phyloP scores from a whole-genome alignment of 2,888 invertebrate species.

The Xylophagus ater region DNA sequence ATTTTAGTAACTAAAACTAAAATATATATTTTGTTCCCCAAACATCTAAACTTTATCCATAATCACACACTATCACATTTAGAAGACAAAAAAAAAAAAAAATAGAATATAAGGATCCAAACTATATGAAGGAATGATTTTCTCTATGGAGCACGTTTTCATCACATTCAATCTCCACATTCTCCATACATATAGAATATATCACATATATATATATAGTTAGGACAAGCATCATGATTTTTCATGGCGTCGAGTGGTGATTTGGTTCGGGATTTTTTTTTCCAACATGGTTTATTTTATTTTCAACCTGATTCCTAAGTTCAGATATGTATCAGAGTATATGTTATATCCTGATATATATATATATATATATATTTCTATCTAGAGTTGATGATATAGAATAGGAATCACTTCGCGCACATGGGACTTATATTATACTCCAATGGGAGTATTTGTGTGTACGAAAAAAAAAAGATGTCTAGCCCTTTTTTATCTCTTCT shows the following conservation, averaged over 20 bases:
- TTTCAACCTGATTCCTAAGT: too few species aligned
- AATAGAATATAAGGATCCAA: too few species aligned
- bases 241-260: slow-evolving; percentile 17
- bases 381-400: slow-evolving; percentile 3
- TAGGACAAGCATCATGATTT: slow-evolving; percentile 13
- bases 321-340: slow-evolving; percentile 36
- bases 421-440: slow-evolving; percentile 1
- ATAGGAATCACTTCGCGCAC: slow-evolving; percentile 6
- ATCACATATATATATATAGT: too few species aligned
- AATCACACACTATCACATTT: not conserved
- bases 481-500: too few species aligned
- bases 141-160: slow-evolving; percentile 13
- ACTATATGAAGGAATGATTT: too few species aligned
- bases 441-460: slow-evolving; percentile 1
- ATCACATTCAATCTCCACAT: slow-evolving; percentile 15
- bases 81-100: not conserved
- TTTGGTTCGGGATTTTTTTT: slow-evolving; percentile 14
- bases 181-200: slow-evolving; percentile 12
- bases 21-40: too few species aligned
- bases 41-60: too few species aligned
- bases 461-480: slow-evolving; percentile 8
- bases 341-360: slow-evolving; percentile 14
- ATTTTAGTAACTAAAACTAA: too few species aligned
- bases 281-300: too few species aligned
- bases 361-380: slow-evolving; percentile 1